Base-by-base conservation (phyloP, 2,113 vertebrate species). In the Tenrec ecaudatus region DNA sequence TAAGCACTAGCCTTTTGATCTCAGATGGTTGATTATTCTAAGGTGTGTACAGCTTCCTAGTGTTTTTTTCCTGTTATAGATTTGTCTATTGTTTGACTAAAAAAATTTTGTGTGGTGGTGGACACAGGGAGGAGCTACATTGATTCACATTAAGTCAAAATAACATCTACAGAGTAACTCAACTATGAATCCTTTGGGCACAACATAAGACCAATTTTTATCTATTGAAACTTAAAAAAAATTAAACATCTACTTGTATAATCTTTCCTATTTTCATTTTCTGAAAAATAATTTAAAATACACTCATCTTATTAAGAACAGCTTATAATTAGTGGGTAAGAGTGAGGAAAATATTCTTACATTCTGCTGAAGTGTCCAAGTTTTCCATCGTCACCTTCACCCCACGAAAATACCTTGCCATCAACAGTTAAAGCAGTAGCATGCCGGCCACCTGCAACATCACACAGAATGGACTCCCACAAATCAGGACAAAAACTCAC, bases 321-420 rank as follows among this genome's bases (percentile, higher is more conserved):
- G 17, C 29, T 53, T 85, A 58, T 60, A 22, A 33, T 17, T 15
- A 82, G 58, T 47, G 62, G 60, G 29, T 71, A 43, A 81, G 87
- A 62, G 8, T 22, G 4, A 62, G 62, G 38, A n/a, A 53, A 83
- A n/a, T 6, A 62, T 73, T 38, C 99, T 97, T 98, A 99, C 99
- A 99, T 99, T 97, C 99, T 98, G 96, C 99, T 99, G 97, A 99
- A 99, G 96, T 99, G 99, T 71, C 99, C 99, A 60, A 99, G 99
- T 92, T 99, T 99, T 86, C 99, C 99, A 76, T 99, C 99, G 33
- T 99, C 99, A 92, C 99, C 99, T 98, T 99, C 99, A 14, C 99
- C 99, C 99, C 99, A 99, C 0, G 99, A 99, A 95, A 99, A 99
- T 0, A 99, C 99, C 82, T 99, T 99, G n/a, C 99, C 99, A 12